Evolutionary conservation across 2,113 vertebrate genomes (phyloP), one percentile per base, ranked within the genome.

Genomic region (Nibea albiflora): DNA sequence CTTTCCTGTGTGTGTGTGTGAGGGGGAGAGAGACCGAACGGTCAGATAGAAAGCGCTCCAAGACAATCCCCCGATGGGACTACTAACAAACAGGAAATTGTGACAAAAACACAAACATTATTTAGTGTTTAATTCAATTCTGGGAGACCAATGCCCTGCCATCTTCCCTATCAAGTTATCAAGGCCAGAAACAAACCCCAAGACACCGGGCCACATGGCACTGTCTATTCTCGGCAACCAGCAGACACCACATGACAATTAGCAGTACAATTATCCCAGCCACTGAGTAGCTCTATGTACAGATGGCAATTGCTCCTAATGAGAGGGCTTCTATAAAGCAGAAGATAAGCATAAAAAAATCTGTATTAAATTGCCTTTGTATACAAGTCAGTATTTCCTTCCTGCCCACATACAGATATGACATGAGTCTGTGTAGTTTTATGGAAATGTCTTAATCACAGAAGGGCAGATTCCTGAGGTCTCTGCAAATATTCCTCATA

Each of bases 21-120:
- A 68, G 46, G 26, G 46, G 22, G 28, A 62, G 53, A 62, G 17
- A 28, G 66, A 20, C 42, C 46, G 77, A 57, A 66, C 80, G 47
- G 63, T 64, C 56, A 73, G 62, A 77, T n/a, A 71, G 67, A 78
- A 85, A 85, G 81, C 11, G 65, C 84, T 88, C 76, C 73, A 82
- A 86, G 86, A 90, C 75, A 79, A 88, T 78, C 58, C 85, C 80
- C 83, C 81, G 77, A 83, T 88, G 85, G 87, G 86, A 84, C 85
- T 14, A 46, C 85, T 76, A 87, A 86, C 85, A 90, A 91, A 89
- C 87, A 89, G 88, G 90, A 93, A 91, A 86, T 86, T 17, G 80
- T 71, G 88, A 91, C 89, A 92, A 91, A 90, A 92, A 90, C 90
- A 84, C 90, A 92, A 92, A 89, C 83, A 75, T 73, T 86, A 83